Percentiles rank a stretch among this genome's conserved stretches.
phyloP scores from a whole-genome alignment of 2,797 vertebrate genomes.

The Decapterus maruadsi region DNA sequence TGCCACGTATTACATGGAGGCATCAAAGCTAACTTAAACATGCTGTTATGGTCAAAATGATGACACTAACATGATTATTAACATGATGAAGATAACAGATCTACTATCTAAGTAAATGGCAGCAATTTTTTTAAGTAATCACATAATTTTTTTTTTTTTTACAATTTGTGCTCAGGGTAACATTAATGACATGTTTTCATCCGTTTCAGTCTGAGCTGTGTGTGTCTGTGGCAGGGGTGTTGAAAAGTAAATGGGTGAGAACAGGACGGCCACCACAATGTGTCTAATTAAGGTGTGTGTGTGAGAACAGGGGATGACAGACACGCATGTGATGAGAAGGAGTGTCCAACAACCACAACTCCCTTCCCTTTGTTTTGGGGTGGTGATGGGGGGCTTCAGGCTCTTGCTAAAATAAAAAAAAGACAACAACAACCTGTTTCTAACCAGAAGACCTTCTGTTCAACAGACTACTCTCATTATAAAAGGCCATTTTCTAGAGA shows the following conservation, averaged over 20 bases:
- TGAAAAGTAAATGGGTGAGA: slow-evolving; percentile 51
- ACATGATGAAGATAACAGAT: not conserved
- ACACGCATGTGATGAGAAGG: slow-evolving; percentile 50
- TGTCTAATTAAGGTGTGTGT: slow-evolving; percentile 59
- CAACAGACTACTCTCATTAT: slow-evolving; percentile 31
- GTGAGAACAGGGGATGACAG: slow-evolving; percentile 37
- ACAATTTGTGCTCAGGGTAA: too few relatives aligned
- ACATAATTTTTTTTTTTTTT: too few relatives aligned
- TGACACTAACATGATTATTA: not conserved
- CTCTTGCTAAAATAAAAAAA: slow-evolving; percentile 45
- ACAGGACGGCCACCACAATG: slow-evolving; percentile 57
- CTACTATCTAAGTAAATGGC: too few relatives aligned
- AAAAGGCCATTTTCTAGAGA: slow-evolving; percentile 53
- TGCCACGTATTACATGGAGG: not conserved
- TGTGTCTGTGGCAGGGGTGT: slow-evolving; percentile 47
- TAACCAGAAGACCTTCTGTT: slow-evolving; percentile 54
- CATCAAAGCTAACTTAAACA: not conserved
- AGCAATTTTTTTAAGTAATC: too few relatives aligned
- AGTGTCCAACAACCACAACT: slow-evolving; percentile 47
- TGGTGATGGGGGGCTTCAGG: slow-evolving; percentile 47
- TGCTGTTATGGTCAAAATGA: not conserved
- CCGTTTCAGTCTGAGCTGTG: slow-evolving; percentile 20
- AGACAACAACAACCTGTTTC: slow-evolving; percentile 46
- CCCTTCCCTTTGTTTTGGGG: slow-evolving; percentile 68
- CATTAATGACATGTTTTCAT: slow-evolving; percentile 30